Conservation (phyloP, 1,140 invertebrate genomes). For the Metaphire vulgaris region DNA sequence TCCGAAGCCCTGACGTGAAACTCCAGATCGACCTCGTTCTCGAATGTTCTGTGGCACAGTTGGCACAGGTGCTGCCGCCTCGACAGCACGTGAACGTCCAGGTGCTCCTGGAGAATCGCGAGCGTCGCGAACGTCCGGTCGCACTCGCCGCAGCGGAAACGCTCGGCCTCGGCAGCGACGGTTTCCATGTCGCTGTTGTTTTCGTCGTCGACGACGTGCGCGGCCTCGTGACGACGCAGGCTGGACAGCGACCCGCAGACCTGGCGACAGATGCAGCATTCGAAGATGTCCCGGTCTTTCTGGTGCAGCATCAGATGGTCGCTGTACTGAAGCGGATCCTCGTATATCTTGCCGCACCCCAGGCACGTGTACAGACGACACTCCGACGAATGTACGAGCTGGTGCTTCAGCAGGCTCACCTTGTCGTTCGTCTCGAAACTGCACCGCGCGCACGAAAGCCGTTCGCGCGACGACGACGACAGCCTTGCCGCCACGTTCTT, state of each 20-base stretch:
- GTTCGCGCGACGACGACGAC: not conserved
- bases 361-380: conserved; percentile 20
- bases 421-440: conserved; percentile 5
- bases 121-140: not conserved
- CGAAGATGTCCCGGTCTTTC: conserved; percentile 21
- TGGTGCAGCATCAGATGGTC: conserved; percentile 21
- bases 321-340: conserved; percentile 20
- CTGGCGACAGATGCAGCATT: conserved; percentile 27
- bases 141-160: conserved; percentile 9
- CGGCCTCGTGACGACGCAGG: conserved; percentile 15
- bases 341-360: conserved; percentile 21
- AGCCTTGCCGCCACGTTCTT: not conserved
- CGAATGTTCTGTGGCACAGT: no score
- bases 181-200: not conserved
- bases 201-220: conserved; percentile 7
- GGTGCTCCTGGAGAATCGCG: not conserved
- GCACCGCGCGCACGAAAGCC: conserved; percentile 3
- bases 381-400: conserved; percentile 5
- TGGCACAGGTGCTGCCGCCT: no score
- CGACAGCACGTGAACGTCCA: conserved; percentile 5
- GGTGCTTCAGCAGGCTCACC: conserved; percentile 18
- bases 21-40: no score
- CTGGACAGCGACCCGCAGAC: not conserved
- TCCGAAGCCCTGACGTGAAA: not conserved
- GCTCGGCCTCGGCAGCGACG: not conserved